Evolutionary conservation across 2,113 vertebrate species (phyloP), one percentile per base, ranked within the genome.

Genomic region (Lutjanus erythropterus): DNA sequence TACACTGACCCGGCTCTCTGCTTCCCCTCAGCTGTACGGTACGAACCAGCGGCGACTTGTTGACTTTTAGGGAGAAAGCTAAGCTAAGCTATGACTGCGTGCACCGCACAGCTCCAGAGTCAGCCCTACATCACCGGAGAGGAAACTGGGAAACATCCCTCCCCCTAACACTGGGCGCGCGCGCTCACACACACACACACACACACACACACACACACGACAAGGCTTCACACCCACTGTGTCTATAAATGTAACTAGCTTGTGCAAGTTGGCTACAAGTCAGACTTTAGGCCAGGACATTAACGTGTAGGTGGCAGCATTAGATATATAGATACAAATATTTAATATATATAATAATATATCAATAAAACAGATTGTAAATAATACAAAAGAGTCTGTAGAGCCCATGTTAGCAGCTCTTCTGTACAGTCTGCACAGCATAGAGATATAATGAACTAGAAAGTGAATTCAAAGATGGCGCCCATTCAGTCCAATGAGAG

Each of bases 51-150:
- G 56, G 58, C 42, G 37, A 35, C 44, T 49, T 55, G 62, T 62
- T 49, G 59, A 72, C 67, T 83, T 66, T 35, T 7, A 10, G 49
- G 35, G 18, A 12, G n/a, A 44, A 71, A 53, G 86, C 75, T 83
- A 86, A 77, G 71, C 81, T 80, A 87, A 78, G 79, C 85, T 81
- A 71, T 23, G 53, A 72, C 83, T 86, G 37, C 44, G 41, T 19
- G 27, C 27, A 27, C 35, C 3, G 46, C 47, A 14, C 46, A 44
- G 55, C 56, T 42, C 55, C 56, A n/a, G n/a, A n/a, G n/a, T n/a
- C 50, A 10, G 42, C 25, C 23, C 70, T 15, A 19, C 67, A 70
- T 59, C 58, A 39, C 42, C 62, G 42, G 50, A 61, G 71, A 83
- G 74, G 84, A 89, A 87, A 75, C 50, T 27, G 29, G 41, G 25